Percentiles rank a stretch among this genome's conserved stretches.
phyloP scores from a whole-genome alignment of 2,888 invertebrate species.

The Pegoplata infirma region DNA sequence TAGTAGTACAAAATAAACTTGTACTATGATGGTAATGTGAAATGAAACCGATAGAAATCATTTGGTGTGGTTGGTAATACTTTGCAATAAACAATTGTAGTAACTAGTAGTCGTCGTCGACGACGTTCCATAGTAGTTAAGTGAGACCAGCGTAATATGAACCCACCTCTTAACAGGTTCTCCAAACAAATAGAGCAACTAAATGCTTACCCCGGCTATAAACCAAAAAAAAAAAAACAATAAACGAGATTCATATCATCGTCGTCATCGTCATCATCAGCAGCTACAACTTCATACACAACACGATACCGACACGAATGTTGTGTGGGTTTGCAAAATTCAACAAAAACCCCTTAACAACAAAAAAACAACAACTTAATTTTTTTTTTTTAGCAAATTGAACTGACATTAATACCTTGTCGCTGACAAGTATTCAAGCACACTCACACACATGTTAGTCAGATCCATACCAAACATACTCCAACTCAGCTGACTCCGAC shows the following conservation, averaged over 20 bases:
- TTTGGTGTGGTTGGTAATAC: conserved; percentile 58
- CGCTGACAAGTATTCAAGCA: conserved; percentile 51
- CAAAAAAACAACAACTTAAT: conserved; percentile 38
- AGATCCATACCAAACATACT: conserved; percentile 2
- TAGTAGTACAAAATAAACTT: conserved; percentile 26
- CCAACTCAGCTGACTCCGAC: conserved; percentile 20
- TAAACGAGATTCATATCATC: conserved; percentile 21
- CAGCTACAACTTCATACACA: too few species aligned
- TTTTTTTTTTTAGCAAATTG: conserved; percentile 48
- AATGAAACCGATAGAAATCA: conserved; percentile 72
- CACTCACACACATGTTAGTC: conserved; percentile 13
- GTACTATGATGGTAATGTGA: conserved; percentile 67
- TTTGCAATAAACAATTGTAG: conserved; percentile 14
- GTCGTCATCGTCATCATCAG: conserved; percentile 9
- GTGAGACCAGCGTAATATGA: conserved; percentile 42
- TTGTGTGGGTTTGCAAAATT: conserved; percentile 31
- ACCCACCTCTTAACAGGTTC: conserved; percentile 57
- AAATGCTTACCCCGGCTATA: conserved; percentile 37
- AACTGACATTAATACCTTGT: conserved; percentile 61
- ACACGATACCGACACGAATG: conserved; percentile 21
- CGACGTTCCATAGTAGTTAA: not conserved
- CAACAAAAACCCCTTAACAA: conserved; percentile 23
- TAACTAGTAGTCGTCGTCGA: conserved; percentile 22
- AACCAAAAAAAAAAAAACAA: not conserved
- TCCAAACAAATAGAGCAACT: conserved; percentile 56